phyloP scores from a whole-genome alignment of 2,797 vertebrate species.

The Microctenopoma steveboyesi region DNA sequence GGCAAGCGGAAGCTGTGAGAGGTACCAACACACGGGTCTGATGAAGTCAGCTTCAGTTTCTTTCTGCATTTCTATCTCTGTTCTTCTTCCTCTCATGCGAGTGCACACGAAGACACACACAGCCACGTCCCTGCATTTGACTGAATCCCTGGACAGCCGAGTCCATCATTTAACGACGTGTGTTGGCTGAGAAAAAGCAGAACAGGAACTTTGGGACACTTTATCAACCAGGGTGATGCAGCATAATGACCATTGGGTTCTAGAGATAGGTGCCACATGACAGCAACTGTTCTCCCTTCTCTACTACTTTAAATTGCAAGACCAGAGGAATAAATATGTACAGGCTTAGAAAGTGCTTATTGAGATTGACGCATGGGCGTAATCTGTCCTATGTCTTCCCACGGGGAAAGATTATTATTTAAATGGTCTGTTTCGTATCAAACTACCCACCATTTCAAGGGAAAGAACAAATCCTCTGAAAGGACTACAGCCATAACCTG shows the following conservation, averaged over 20 bases:
- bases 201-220: not conserved
- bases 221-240: not conserved
- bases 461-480: too few relatives aligned
- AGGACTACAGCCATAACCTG: too few relatives aligned
- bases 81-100: not conserved
- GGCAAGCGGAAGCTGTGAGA: slow-evolving; percentile 14
- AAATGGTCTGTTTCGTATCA: not conserved
- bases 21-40: slow-evolving; percentile 11
- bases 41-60: slow-evolving; percentile 2
- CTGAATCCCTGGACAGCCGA: not conserved
- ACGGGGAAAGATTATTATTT: not conserved
- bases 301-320: not conserved
- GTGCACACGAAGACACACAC: not conserved
- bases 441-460: not conserved
- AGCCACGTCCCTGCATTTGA: not conserved
- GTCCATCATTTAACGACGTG: not conserved
- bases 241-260: not conserved
- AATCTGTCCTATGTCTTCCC: not conserved
- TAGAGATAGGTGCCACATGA: not conserved
- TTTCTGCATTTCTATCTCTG: too few relatives aligned
- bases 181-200: slow-evolving; percentile 3
- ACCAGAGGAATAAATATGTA: not conserved
- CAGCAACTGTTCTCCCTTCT: not conserved
- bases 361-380: not conserved
- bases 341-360: too few relatives aligned